Base-by-base conservation (phyloP, 1,140 invertebrate genomes). In the Pseudomyrmex gracilis region DNA sequence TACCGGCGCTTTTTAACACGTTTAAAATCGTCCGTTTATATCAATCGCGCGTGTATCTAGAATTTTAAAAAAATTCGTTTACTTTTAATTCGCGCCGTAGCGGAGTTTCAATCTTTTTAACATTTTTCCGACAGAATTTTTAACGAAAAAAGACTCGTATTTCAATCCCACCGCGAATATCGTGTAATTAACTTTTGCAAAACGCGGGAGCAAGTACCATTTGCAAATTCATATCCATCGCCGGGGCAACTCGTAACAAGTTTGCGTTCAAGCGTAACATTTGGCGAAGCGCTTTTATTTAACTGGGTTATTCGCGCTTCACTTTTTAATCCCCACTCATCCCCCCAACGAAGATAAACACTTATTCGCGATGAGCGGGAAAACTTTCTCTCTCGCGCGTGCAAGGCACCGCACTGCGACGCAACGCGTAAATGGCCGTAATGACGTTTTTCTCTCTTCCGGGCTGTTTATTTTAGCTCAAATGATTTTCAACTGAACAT, bases 371-470 rank as follows among this genome's bases (percentile, higher is more conserved):
- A 47, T 12, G n/a, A 45, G 17, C 51, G 43, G 20, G 43, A 34
- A 45, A 76, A 45, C 43, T 68, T 53, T 76, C 20, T 24, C 20
- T 24, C 5, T 34, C 34, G 34, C 15, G 43, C 43, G 20, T 17
- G 47, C 15, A 15, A 55, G n/a, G 24, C 34, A 55, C 34, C 45
- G 55, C 15, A 45, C 20, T 7, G n/a, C 22, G n/a, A 61, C 34
- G 63, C 20, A 55, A 66, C 24, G 17, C 15, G 49, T 47, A 77
- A 55, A 70, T 58, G 34, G 17, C 20, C 12, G 24, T 47, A 80
- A 80, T 51, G 63, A 57, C 15, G 15, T 78, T 78, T 70, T 20
- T 34, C 64, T 70, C 43, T 34, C 64, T 77, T 78, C 24, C 64
- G 64, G 12, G 53, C 64, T 68, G 24, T 67, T 34, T 34, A 34